phyloP scores from a whole-genome alignment of 2,888 invertebrate genomes.

The Lepetodrilus schrolli region DNA sequence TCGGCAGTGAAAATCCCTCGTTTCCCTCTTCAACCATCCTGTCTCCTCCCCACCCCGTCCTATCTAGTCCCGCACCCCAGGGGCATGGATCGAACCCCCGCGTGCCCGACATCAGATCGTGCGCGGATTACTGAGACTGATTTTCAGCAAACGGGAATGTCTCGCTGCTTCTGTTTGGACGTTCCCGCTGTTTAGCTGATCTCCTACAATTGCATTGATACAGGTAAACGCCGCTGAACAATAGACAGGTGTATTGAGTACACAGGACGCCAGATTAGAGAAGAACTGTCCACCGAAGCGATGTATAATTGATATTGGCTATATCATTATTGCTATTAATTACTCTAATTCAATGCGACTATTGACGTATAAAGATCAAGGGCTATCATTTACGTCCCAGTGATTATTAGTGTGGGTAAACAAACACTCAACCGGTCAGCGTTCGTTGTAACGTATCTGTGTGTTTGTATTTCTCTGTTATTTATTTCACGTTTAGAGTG shows the following conservation, averaged over 20 bases:
- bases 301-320: constrained; percentile 13
- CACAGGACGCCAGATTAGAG: neutral
- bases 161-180: neutral
- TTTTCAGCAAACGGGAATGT: neutral
- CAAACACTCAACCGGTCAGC: neutral
- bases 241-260: neutral
- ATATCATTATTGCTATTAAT: constrained; percentile 3
- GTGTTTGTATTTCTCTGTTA: neutral
- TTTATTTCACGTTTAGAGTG: too few relatives aligned
- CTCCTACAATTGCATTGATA: neutral
- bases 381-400: neutral
- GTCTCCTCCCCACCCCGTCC: neutral
- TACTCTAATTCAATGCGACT: neutral
- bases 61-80: neutral
- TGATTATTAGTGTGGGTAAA: neutral
- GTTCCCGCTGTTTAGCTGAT: neutral
- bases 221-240: neutral
- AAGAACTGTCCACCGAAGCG: neutral
- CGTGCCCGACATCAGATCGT: neutral
- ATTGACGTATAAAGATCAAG: neutral
- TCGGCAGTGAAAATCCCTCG: neutral
- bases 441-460: neutral
- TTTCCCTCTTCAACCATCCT: neutral
- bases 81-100: neutral
- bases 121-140: neutral